Base-by-base conservation (phyloP, 2,888 invertebrate species). In the Corbicula japonica region DNA sequence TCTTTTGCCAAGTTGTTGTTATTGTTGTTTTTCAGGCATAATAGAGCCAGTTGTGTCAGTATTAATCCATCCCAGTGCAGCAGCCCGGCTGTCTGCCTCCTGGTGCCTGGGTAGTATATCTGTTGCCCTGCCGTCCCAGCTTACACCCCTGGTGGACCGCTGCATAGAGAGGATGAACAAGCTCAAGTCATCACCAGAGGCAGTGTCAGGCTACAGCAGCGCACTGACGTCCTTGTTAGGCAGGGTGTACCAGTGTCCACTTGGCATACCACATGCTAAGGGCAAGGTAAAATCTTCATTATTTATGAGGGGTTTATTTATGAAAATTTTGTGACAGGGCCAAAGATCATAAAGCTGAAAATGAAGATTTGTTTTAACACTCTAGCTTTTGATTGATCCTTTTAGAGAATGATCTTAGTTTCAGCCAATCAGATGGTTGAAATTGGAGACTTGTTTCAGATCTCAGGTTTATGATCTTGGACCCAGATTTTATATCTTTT, bases 71-170 rank as follows among this genome's bases (percentile, higher is more conserved):
- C 99, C 99, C 0, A 97, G 98, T 92, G 97, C 97, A 18, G 97
- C 98, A 18, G 98, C 98, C 0, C 95, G 99, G 30, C 94, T 99
- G 70, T 97, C 98, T 18, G 98, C 98, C 23, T 98, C 99, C 23
- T 98, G 98, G 97, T 98, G 98, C 93, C 94, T 98, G 78, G 96
- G 98, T 69, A 97, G 97, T 93, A 96, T 98, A 89, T 97, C 98
- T 91, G 96, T 97, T 34, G 98, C 99, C 41, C 96, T 98, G 66
- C 99, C 99, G 8, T 97, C 98, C 89, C 98, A 98, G 94, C 96
- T 98, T 88, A 97, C 99, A 48, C 98, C 98, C 5, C 95, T 99
- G 50, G 96, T 99, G 86, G 98, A 99, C 94, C 95, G 94, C 41
- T 93, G 93, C 86, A 89, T 92, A 80, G 92, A 91, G 72, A 88